Evolutionary conservation across 2,113 vertebrate genomes (phyloP).

Genomic region (Crotalus helleri): DNA sequence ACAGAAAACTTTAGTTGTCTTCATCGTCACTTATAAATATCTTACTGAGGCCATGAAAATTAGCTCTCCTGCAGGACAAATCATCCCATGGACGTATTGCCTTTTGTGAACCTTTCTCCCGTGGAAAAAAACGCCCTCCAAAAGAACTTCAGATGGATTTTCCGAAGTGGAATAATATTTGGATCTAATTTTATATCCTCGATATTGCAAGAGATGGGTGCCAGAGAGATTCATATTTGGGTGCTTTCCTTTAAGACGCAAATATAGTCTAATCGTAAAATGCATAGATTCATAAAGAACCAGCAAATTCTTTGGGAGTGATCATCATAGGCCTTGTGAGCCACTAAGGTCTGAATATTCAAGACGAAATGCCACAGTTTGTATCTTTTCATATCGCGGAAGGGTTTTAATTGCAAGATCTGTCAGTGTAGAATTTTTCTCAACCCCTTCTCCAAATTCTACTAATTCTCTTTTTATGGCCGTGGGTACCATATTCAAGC

Average conservation of each 20-base stretch:
- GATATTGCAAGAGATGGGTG: neutral
- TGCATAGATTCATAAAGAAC: neutral
- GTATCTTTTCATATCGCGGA: constrained; percentile 60
- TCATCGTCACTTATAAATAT: neutral
- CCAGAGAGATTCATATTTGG: neutral
- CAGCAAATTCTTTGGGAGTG: neutral
- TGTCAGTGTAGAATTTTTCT: constrained; percentile 72
- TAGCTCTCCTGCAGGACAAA: neutral
- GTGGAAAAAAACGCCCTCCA: neutral
- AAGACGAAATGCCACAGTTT: constrained; percentile 49
- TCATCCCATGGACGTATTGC: neutral
- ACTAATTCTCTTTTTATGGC: constrained; percentile 78
- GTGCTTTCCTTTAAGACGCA: neutral
- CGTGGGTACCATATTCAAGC: constrained; percentile 63
- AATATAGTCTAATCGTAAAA: neutral
- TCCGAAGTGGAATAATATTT: neutral
- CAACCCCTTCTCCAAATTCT: constrained; percentile 69
- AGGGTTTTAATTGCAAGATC: constrained; percentile 67
- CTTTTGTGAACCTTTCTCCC: neutral
- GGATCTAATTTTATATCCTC: neutral
- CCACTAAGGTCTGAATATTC: constrained; percentile 41
- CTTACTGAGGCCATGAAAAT: neutral
- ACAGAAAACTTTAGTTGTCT: neutral
- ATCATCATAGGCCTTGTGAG: neutral
- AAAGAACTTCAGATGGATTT: neutral